Percentiles rank a stretch among this genome's conserved stretches.
Evolutionary conservation across 2,113 vertebrate genomes (phyloP).

Genomic region (Centrocercus urophasianus): DNA sequence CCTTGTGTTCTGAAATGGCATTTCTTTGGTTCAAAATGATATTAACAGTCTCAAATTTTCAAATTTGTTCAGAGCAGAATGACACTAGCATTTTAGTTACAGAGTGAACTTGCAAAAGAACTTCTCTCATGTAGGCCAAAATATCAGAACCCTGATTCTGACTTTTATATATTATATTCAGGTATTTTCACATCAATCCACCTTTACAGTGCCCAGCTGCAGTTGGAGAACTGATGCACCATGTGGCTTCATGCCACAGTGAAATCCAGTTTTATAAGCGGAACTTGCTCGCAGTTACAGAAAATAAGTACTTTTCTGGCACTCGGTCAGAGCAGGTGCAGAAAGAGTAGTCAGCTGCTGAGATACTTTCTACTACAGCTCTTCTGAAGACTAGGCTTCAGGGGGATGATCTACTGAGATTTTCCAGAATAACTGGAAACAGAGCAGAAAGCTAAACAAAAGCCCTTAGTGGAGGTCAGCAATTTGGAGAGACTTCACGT

Average conservation of each 20-base stretch:
- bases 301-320: slow-evolving; percentile 16
- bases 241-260: background rate
- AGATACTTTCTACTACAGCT: background rate
- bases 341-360: slow-evolving; percentile 25
- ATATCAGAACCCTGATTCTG: background rate
- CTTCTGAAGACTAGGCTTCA: background rate
- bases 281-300: background rate
- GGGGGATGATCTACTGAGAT: slow-evolving; percentile 18
- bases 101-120: background rate
- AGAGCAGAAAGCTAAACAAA: background rate
- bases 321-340: slow-evolving; percentile 39
- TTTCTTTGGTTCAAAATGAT: background rate
- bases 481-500: background rate
- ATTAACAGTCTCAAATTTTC: background rate
- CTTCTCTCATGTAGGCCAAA: background rate
- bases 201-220: background rate
- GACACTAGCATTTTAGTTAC: background rate
- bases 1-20: background rate
- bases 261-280: slow-evolving; percentile 13
- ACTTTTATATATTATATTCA: background rate
- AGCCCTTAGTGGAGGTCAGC: slow-evolving; percentile 18
- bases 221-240: background rate
- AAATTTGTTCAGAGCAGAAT: background rate
- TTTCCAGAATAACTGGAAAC: slow-evolving; percentile 14
- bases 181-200: background rate